Conservation (phyloP, 2,113 vertebrate genomes). For the Glaucidium brasilianum region DNA sequence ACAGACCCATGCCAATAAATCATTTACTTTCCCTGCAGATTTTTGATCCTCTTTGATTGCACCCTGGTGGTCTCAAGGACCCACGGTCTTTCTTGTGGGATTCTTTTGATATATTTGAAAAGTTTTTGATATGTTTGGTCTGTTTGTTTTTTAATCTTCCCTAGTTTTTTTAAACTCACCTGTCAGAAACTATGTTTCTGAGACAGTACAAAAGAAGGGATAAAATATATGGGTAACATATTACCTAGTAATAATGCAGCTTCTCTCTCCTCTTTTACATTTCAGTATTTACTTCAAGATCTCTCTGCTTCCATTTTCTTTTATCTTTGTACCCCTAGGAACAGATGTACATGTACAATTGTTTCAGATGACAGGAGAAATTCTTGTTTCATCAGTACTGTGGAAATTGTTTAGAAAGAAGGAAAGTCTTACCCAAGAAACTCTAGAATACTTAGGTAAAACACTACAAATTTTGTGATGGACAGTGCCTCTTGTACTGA, state of each 20-base stretch:
- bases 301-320: background rate
- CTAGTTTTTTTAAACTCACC: background rate
- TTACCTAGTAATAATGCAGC: background rate
- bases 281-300: background rate
- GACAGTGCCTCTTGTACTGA: background rate
- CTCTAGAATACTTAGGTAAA: background rate
- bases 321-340: background rate
- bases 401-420: background rate
- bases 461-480: background rate
- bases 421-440: background rate
- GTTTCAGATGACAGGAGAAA: background rate
- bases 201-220: background rate
- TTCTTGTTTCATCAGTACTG: background rate
- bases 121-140: conserved; percentile 19
- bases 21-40: conserved; percentile 16
- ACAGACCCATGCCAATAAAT: conserved; percentile 25
- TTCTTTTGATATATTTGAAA: conserved; percentile 35
- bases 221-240: background rate
- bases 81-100: background rate
- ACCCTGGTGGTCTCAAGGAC: conserved; percentile 12
- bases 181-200: background rate
- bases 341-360: background rate
- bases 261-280: background rate
- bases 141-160: conserved; percentile 23
- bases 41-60: conserved; percentile 48